A percentile compares a stretch with the other conserved stretches of the same genome.
phyloP scores from a whole-genome alignment of 2,888 invertebrate genomes.

The Rosalia funebris region DNA sequence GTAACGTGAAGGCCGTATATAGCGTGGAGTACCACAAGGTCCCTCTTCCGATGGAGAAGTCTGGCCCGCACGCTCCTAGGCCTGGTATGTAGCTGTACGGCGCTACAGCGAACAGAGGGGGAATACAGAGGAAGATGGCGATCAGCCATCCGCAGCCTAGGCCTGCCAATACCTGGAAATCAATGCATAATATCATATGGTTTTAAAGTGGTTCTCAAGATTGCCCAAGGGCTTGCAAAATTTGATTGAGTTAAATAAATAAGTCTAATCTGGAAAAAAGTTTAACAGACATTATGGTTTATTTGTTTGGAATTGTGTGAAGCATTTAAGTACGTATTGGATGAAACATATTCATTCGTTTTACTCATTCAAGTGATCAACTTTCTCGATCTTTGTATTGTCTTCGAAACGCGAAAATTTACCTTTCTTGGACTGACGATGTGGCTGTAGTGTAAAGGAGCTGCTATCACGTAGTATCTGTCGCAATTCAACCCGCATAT shows the following conservation, averaged over 20 bases:
- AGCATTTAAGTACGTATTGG: not conserved
- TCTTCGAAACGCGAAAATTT: constrained; percentile 31
- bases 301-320: not conserved
- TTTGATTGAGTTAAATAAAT: not conserved
- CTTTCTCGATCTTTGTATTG: too few relatives aligned
- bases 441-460: constrained; percentile 82
- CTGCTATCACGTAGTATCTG: constrained; percentile 82
- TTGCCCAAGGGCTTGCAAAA: not conserved
- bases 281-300: not conserved
- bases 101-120: constrained; percentile 72
- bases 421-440: constrained; percentile 79
- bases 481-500: constrained; percentile 83
- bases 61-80: constrained; percentile 74
- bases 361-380: too few relatives aligned
- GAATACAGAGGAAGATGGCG: constrained; percentile 71
- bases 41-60: constrained; percentile 71
- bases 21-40: constrained; percentile 74
- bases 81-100: constrained; percentile 68
- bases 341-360: too few relatives aligned
- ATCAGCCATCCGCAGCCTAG: constrained; percentile 76
- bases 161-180: constrained; percentile 71
- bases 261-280: not conserved
- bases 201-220: not conserved
- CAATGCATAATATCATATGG: not conserved
- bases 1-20: constrained; percentile 73